These are phyloP conservation scores for Clostera curtula DNA, from an alignment of 2,888 invertebrate genomes.

Conservation along the genomic window DNA sequence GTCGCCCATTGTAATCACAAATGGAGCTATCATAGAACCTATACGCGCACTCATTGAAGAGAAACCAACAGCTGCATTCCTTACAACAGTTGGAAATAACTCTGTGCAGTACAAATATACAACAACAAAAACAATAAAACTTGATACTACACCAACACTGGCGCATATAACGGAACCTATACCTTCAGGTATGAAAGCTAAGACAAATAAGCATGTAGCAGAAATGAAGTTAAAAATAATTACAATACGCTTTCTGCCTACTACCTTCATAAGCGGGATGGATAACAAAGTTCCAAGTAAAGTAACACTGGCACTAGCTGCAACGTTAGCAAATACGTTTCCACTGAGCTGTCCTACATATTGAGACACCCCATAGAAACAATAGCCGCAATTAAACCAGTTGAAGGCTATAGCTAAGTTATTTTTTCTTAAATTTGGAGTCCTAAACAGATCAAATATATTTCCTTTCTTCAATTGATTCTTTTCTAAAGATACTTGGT, in stretches of 20 bases:
- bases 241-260: conserved; percentile 80
- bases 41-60: conserved; percentile 91
- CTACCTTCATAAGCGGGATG: conserved; percentile 77
- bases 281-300: conserved; percentile 74
- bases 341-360: conserved; percentile 87
- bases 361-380: conserved; percentile 86
- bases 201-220: conserved; percentile 75
- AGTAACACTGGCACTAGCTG: conserved; percentile 81
- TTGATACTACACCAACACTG: conserved; percentile 83
- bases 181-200: conserved; percentile 70
- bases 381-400: conserved; percentile 87
- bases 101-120: conserved; percentile 92
- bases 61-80: conserved; percentile 90
- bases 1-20: conserved; percentile 77
- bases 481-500: conserved; percentile 39
- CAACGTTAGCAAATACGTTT: conserved; percentile 87
- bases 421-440: conserved; percentile 81
- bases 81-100: conserved; percentile 90
- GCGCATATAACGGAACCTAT: conserved; percentile 75
- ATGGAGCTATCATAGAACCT: conserved; percentile 90
- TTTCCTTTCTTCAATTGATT: conserved; percentile 63
- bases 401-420: conserved; percentile 82
- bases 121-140: conserved; percentile 89
- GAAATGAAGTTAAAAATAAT: conserved; percentile 78
- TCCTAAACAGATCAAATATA: conserved; percentile 80